A percentile compares a stretch with the other conserved stretches of the same genome.
Evolutionary conservation across 2,888 invertebrate genomes (phyloP).

Genomic region (Nematopogon swammerdamellus): DNA sequence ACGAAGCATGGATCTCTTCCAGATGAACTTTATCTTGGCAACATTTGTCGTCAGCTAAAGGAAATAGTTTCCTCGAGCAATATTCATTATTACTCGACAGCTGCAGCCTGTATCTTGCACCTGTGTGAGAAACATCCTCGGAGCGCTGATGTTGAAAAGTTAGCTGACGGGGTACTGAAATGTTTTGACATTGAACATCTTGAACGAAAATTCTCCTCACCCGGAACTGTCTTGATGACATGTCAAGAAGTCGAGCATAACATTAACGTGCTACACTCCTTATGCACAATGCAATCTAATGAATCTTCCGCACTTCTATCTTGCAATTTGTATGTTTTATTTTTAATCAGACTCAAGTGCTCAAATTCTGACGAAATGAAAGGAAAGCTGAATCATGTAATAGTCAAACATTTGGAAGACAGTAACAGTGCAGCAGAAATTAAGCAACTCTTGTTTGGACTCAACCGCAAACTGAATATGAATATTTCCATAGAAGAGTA

Average conservation of each 20-base stretch:
- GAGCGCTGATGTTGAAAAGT: conserved; percentile 25
- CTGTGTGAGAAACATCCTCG: conserved; percentile 48
- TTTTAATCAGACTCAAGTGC: conserved; percentile 32
- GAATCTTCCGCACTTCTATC: conserved; percentile 30
- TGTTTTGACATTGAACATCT: conserved; percentile 24
- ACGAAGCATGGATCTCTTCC: conserved; percentile 43
- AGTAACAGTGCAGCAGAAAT: conserved; percentile 18
- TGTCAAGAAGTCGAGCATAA: conserved; percentile 34
- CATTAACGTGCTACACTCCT: conserved; percentile 32
- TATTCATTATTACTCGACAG: conserved; percentile 42
- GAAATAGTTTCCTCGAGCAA: conserved; percentile 40
- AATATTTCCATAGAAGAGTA: conserved; percentile 27
- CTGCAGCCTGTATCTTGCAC: conserved; percentile 51
- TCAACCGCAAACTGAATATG: conserved; percentile 7
- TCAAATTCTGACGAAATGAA: conserved; percentile 25
- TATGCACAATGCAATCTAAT: conserved; percentile 24
- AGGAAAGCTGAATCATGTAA: conserved; percentile 29
- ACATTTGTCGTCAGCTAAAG: conserved; percentile 50
- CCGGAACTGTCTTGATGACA: conserved; percentile 33
- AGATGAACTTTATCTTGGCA: conserved; percentile 48
- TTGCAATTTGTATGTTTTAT: conserved; percentile 39
- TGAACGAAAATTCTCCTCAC: conserved; percentile 18
- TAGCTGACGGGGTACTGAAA: conserved; percentile 25
- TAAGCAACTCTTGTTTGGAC: conserved; percentile 26
- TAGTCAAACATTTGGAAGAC: conserved; percentile 30